These are phyloP conservation scores for Pandion haliaetus DNA, from an alignment of 2,113 vertebrate genomes.

Conservation along the genomic window DNA sequence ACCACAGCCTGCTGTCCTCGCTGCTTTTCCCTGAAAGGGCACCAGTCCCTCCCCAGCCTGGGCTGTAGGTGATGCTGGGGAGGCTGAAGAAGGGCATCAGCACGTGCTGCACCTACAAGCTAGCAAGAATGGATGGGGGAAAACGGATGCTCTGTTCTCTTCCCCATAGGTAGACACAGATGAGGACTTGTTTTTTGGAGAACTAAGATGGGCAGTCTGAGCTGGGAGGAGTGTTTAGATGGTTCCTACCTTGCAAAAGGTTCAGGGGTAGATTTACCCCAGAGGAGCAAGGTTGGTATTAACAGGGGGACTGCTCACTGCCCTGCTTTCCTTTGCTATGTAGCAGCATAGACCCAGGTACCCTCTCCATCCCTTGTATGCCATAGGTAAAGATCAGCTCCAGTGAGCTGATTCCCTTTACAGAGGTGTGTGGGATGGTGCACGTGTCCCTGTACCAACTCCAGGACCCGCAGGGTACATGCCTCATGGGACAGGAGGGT, in stretches of 20 bases:
- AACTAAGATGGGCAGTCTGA: not conserved
- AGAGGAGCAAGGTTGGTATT: not conserved
- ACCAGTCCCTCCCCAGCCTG: not conserved
- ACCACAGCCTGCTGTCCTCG: not conserved
- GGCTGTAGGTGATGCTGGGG: not conserved
- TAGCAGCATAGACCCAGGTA: not conserved
- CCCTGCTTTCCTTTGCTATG: not conserved
- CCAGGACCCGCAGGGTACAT: not conserved
- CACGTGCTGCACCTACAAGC: not conserved
- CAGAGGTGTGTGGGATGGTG: not conserved
- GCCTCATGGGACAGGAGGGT: slow-evolving; percentile 61
- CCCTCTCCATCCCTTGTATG: not conserved
- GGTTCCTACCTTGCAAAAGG: not conserved
- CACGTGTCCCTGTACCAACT: not conserved
- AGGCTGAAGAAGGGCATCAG: not conserved
- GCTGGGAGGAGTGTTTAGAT: not conserved
- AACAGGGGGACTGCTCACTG: not conserved
- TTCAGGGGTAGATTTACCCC: not conserved
- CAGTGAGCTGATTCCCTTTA: not conserved
- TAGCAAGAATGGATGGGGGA: not conserved
- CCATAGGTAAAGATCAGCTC: not conserved
- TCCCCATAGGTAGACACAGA: not conserved
- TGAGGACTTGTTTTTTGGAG: not conserved
- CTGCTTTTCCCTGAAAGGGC: not conserved
- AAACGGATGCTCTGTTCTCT: not conserved